These are phyloP conservation scores for Pseudolaguvia tuberculata DNA, from an alignment of 2,113 vertebrate species.

Conservation along the genomic window DNA sequence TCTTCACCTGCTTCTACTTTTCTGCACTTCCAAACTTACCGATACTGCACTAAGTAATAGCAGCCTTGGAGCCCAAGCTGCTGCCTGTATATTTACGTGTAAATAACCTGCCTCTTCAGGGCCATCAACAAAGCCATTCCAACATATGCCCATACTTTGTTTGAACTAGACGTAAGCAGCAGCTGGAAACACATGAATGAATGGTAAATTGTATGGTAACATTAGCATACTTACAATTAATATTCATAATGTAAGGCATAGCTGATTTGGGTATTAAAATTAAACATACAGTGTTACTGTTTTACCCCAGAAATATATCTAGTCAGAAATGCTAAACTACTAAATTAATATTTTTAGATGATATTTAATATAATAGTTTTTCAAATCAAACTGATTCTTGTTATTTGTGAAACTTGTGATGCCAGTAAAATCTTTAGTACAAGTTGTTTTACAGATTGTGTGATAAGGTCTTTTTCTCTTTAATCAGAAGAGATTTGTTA, in stretches of 20 bases:
- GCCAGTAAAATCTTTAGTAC: no score
- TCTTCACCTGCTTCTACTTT: constrained; percentile 31
- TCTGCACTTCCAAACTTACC: constrained; percentile 28
- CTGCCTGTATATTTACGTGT: constrained; percentile 56
- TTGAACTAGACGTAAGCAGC: background rate
- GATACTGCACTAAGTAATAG: constrained; percentile 9
- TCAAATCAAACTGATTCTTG: no score
- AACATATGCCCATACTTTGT: constrained; percentile 8
- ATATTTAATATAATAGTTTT: background rate
- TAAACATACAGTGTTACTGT: background rate
- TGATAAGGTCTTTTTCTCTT: background rate
- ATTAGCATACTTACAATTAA: background rate
- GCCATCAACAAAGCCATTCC: background rate
- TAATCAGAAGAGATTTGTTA: background rate
- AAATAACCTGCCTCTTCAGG: constrained; percentile 48
- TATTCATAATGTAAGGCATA: background rate
- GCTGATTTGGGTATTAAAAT: background rate
- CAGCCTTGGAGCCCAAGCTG: constrained; percentile 24
- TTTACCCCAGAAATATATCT: background rate
- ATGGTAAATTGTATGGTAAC: background rate
- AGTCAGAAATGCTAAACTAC: background rate
- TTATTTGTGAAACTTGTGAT: background rate
- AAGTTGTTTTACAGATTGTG: background rate
- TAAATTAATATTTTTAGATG: background rate
- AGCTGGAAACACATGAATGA: background rate